Base-by-base conservation (phyloP, 2,113 vertebrate species). In the Oceanites oceanicus region DNA sequence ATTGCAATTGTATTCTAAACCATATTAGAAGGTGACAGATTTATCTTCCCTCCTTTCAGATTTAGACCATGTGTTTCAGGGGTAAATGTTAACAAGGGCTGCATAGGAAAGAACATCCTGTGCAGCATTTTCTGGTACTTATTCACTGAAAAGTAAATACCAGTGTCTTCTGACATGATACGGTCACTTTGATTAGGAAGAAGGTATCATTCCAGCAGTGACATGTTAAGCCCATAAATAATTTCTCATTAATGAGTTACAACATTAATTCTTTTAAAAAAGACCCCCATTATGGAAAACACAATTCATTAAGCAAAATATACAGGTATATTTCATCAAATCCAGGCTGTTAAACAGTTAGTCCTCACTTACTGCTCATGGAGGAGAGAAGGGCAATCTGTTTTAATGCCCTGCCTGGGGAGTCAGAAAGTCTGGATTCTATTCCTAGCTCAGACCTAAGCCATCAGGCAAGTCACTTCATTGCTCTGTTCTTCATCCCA, bases 401-500 rank as follows among this genome's bases (percentile, higher is more conserved):
- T 75, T 82, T 90, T 56, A 75, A 79, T 56, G 40, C 66, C 38
- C 18, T 50, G 45, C 74, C 25, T 45, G 32, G 45, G 38, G 45
- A 92, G 66, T 52, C 78, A 93, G 62, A 52, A 30, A 52, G 61
- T 85, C 88, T 90, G 74, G 65, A 67, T 78, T 94, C 70, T 88
- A 36, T 62, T 93, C 71, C 92, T 63, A 66, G 52, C 77, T 88
- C 74, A 84, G 65, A 84, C 36, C 55, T 63, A 61, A 70, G 59
- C n/a, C 49, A 88, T 86, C 75, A 85, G 12, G 52, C 62, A 92
- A 88, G 53, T 59, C 71, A 79, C 52, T 75, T 80, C 44, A 80
- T 49, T 83, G 67, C 26, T 94, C 92, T 92, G 72, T 25, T 94
- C 53, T 96, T 88, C 72, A 88, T 92, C 62, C 67, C 53, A 38